phyloP scores from a whole-genome alignment of 2,797 vertebrate species.

The Cebuella pygmaea region DNA sequence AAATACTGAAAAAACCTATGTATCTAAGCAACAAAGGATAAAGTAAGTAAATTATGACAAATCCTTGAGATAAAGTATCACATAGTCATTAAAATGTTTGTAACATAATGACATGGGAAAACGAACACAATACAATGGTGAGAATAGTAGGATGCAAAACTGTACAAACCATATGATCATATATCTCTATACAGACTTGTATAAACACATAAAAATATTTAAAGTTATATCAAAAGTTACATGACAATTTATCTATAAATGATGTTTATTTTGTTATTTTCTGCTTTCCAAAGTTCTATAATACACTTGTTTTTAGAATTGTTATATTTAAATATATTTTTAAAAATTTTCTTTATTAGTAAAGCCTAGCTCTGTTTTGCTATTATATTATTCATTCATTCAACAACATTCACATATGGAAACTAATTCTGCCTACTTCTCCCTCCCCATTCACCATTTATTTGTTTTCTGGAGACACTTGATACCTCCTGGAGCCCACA shows the following conservation, averaged over 20 bases:
- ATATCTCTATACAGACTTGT: not conserved
- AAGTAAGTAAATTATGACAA: not conserved
- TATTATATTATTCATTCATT: slow-evolving; percentile 16
- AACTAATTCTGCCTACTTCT: not conserved
- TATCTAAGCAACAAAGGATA: not conserved
- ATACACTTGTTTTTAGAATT: not conserved
- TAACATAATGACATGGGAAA: not conserved
- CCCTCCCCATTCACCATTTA: not conserved
- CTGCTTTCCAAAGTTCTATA: not conserved
- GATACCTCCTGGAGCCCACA: not conserved
- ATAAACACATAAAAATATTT: slow-evolving; percentile 8
- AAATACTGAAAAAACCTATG: not conserved
- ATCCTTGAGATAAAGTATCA: not conserved
- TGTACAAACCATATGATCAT: not conserved
- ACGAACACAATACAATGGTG: not conserved
- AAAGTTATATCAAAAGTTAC: not conserved
- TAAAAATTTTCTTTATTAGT: not conserved
- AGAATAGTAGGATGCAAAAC: slow-evolving; percentile 32
- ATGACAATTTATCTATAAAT: not conserved
- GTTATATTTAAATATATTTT: slow-evolving; percentile 19
- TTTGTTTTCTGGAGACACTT: not conserved
- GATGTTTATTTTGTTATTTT: not conserved
- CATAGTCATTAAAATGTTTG: not conserved
- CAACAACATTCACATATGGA: not conserved
- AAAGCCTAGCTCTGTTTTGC: not conserved